phyloP scores from a whole-genome alignment of 2,797 vertebrate genomes.

The Picus viridis region DNA sequence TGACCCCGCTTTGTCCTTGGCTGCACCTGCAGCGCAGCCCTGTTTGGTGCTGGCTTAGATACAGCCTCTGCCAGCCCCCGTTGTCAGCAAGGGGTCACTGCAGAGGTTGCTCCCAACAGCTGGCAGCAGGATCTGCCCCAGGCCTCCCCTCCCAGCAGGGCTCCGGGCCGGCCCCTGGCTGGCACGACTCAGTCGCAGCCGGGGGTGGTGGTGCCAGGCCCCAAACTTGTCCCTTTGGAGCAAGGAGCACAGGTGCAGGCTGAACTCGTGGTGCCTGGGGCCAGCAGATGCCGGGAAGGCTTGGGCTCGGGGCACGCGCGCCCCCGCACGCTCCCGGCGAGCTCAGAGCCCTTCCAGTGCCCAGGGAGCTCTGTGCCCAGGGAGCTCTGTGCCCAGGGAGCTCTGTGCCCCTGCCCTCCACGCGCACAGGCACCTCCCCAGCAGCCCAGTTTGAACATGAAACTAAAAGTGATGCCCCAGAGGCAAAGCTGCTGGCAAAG shows the following conservation, averaged over 20 bases:
- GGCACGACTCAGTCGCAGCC: neutral
- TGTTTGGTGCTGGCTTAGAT: neutral
- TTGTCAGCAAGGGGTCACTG: neutral
- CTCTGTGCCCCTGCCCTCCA: neutral
- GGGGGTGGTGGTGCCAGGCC: neutral
- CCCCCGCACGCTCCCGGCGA: accelerated
- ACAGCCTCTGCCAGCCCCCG: neutral
- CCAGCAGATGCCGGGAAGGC: neutral
- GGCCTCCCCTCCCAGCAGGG: neutral
- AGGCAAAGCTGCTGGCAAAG: accelerated
- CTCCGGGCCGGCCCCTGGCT: neutral
- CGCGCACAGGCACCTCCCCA: accelerated
- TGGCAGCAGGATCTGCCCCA: neutral
- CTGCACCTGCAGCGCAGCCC: neutral
- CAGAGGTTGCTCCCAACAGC: slow-evolving; percentile 29
- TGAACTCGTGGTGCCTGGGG: neutral
- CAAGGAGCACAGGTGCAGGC: slow-evolving; percentile 39
- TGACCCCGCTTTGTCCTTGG: neutral
- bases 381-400: accelerated
- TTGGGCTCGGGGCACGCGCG: accelerated
- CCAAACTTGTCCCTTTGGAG: neutral
- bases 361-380: too few relatives aligned
- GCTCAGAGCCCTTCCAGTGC: accelerated
- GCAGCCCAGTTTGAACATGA: accelerated
- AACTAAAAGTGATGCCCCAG: accelerated